phyloP scores from a whole-genome alignment of 2,113 vertebrate species.

The Odobenus rosmarus region DNA sequence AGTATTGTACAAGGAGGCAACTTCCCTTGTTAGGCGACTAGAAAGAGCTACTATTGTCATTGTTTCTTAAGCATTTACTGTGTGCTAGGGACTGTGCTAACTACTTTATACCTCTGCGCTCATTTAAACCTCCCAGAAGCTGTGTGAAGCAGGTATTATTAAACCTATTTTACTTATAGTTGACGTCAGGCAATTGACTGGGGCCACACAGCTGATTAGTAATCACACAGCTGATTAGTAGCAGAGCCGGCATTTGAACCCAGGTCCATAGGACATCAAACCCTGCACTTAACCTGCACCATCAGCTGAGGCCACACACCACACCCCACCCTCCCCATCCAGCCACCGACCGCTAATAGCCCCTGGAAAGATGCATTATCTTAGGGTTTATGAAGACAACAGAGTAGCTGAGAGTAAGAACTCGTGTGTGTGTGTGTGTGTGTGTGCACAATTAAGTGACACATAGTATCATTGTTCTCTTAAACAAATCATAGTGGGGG shows the following conservation, averaged over 20 bases:
- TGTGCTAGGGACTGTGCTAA: neutral
- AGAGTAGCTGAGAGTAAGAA: neutral
- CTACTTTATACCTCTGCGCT: neutral
- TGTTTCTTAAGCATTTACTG: conserved; percentile 15
- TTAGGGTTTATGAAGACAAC: neutral
- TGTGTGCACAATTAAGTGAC: neutral
- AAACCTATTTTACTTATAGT: neutral
- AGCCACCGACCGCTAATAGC: neutral
- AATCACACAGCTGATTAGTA: neutral
- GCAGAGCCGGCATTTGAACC: neutral
- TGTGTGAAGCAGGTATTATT: neutral
- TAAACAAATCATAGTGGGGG: neutral
- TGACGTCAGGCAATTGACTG: neutral
- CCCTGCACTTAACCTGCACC: no score
- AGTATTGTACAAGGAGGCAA: neutral
- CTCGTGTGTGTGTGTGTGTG: neutral
- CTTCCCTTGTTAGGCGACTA: neutral
- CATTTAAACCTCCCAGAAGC: conserved; percentile 27
- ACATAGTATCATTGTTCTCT: neutral
- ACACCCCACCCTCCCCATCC: no score
- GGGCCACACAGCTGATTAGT: neutral
- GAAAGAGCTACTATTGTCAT: neutral
- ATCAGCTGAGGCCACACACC: no score
- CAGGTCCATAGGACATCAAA: neutral
- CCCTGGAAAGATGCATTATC: neutral